Conservation (phyloP, 2,113 vertebrate genomes). For the Alectura lathami region DNA sequence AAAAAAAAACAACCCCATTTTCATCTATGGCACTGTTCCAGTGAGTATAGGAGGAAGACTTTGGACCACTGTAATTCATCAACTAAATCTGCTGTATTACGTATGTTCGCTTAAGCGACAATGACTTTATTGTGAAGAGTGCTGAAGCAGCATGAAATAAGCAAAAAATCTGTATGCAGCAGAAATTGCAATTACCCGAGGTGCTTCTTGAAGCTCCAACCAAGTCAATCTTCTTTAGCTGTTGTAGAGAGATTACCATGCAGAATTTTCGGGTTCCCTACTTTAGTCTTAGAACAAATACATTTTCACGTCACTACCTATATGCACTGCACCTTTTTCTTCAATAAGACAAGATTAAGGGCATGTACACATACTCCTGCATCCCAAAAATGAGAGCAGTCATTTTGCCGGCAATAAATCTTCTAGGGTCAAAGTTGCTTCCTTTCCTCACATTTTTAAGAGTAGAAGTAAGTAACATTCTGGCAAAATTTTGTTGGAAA, state of each 20-base stretch:
- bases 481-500: background rate
- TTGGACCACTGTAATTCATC: background rate
- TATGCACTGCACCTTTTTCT: background rate
- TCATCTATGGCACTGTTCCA: background rate
- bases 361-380: background rate
- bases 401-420: background rate
- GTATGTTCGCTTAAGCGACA: conserved; percentile 9
- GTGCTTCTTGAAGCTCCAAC: background rate
- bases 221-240: background rate
- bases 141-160: conserved; percentile 23
- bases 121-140: conserved; percentile 19
- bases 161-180: background rate
- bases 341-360: background rate
- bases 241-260: background rate
- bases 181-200: conserved; percentile 25
- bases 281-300: background rate
- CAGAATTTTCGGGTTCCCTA: background rate
- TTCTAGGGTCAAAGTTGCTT: background rate
- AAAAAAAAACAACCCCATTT: background rate
- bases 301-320: background rate
- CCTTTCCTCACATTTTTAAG: background rate
- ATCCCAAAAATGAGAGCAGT: background rate
- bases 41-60: background rate
- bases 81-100: conserved; percentile 18
- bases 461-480: background rate